Conservation (phyloP, 2,797 vertebrate genomes). For the Graptemys geographica region DNA sequence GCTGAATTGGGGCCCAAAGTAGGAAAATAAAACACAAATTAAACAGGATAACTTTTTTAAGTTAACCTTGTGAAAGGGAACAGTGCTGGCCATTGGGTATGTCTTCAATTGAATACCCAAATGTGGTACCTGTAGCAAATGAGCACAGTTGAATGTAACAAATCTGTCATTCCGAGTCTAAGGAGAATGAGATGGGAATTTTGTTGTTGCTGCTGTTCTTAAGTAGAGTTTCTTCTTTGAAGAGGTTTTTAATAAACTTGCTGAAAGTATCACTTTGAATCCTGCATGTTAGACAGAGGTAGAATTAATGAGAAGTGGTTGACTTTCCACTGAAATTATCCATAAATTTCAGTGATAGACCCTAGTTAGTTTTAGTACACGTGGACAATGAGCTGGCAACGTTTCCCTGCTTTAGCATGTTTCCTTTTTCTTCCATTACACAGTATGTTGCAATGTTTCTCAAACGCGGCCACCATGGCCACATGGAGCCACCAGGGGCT, state of each 20-base stretch:
- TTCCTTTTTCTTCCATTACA: not conserved
- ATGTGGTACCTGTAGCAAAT: rapidly evolving
- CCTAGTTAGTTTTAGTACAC: not conserved
- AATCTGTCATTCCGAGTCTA: not conserved
- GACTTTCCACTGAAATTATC: not conserved
- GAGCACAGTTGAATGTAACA: not conserved
- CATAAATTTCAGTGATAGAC: not conserved
- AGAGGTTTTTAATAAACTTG: not conserved
- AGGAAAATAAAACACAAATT: not conserved
- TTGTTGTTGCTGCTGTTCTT: not conserved
- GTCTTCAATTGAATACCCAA: not conserved
- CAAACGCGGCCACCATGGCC: too few species aligned
- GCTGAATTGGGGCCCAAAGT: not conserved
- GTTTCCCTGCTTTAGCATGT: not conserved
- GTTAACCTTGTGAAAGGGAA: not conserved
- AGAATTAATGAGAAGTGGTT: not conserved
- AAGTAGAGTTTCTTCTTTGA: not conserved
- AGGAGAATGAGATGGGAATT: not conserved
- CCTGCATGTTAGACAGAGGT: not conserved
- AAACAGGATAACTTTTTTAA: rapidly evolving
- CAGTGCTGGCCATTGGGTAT: not conserved
- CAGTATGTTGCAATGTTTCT: not conserved
- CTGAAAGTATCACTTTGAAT: not conserved
- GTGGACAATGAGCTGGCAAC: not conserved
- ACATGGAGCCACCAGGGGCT: too few species aligned